These are phyloP conservation scores for Urocolius indicus DNA, from an alignment of 2,113 vertebrate species.

Conservation along the genomic window DNA sequence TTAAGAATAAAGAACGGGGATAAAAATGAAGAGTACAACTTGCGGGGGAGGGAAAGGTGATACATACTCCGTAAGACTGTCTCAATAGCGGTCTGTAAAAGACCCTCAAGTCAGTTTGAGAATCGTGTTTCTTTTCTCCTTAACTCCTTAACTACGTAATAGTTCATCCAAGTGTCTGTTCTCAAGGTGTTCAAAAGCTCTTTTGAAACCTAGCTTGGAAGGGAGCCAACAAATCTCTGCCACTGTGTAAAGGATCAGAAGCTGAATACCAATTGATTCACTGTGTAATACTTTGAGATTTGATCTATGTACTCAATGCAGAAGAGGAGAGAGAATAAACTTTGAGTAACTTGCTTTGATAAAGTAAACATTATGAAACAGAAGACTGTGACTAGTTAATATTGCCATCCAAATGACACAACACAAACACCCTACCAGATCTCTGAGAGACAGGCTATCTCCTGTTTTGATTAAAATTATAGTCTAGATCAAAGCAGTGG, in stretches of 20 bases:
- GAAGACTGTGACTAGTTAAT: neutral
- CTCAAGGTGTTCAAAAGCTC: neutral
- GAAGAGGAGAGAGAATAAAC: neutral
- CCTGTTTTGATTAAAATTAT: neutral
- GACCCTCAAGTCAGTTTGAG: neutral
- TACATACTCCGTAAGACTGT: neutral
- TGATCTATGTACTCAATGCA: neutral
- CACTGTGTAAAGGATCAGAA: neutral
- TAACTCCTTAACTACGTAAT: neutral
- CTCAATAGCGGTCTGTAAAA: neutral
- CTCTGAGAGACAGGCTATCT: neutral
- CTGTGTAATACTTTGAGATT: neutral
- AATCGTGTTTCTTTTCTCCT: neutral
- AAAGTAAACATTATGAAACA: neutral
- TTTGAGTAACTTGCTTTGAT: neutral
- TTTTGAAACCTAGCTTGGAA: slow-evolving; percentile 31
- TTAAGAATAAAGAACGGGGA: neutral
- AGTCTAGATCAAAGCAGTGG: neutral
- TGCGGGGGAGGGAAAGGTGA: neutral
- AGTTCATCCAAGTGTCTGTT: neutral
- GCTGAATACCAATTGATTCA: slow-evolving; percentile 14
- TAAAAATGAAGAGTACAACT: neutral
- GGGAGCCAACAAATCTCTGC: slow-evolving; percentile 13
- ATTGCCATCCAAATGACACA: neutral
- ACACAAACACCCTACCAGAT: neutral